A percentile compares a stretch with the other conserved stretches of the same genome.
These are phyloP conservation scores for Sparidentex hasta DNA, from an alignment of 2,797 vertebrate species.

Conservation along the genomic window DNA sequence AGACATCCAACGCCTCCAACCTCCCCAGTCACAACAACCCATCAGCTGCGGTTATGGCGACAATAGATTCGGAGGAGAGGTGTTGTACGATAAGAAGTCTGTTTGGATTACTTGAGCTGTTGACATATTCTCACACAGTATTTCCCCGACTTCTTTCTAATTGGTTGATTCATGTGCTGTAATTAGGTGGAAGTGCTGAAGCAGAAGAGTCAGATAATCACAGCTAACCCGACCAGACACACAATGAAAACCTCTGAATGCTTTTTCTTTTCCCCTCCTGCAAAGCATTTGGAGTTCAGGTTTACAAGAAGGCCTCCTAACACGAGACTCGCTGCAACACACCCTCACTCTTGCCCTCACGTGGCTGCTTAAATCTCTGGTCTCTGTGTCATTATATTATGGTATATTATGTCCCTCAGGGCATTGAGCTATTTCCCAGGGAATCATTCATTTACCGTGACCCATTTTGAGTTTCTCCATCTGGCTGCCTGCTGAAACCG, in stretches of 20 bases:
- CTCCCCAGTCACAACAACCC: slow-evolving; percentile 5
- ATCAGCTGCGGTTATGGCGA: slow-evolving; percentile 5
- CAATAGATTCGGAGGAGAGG: slow-evolving; percentile 37
- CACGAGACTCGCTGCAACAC: background rate
- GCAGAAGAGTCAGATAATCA: slow-evolving; percentile 38
- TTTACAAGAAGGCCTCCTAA: slow-evolving; percentile 3
- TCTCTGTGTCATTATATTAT: slow-evolving; percentile 32
- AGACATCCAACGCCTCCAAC: background rate
- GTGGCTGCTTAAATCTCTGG: slow-evolving; percentile 14
- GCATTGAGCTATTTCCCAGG: slow-evolving; percentile 25
- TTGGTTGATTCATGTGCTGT: slow-evolving; percentile 48
- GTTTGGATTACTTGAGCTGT: slow-evolving; percentile 41
- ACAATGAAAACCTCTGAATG: slow-evolving; percentile 8
- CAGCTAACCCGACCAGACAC: background rate
- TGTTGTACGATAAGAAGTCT: slow-evolving; percentile 40
- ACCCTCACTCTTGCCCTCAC: slow-evolving; percentile 14
- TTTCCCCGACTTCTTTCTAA: slow-evolving; percentile 24
- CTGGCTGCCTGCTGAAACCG: slow-evolving; percentile 15
- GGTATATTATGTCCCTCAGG: slow-evolving; percentile 25
- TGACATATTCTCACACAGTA: slow-evolving; percentile 63
- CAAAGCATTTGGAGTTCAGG: slow-evolving; percentile 7
- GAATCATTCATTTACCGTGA: slow-evolving; percentile 10
- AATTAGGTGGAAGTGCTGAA: slow-evolving; percentile 52
- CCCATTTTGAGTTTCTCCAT: slow-evolving; percentile 24
- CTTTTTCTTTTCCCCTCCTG: background rate